Base-by-base conservation (phyloP, 2,888 invertebrate genomes). In the Scelioninae gen. 2 region DNA sequence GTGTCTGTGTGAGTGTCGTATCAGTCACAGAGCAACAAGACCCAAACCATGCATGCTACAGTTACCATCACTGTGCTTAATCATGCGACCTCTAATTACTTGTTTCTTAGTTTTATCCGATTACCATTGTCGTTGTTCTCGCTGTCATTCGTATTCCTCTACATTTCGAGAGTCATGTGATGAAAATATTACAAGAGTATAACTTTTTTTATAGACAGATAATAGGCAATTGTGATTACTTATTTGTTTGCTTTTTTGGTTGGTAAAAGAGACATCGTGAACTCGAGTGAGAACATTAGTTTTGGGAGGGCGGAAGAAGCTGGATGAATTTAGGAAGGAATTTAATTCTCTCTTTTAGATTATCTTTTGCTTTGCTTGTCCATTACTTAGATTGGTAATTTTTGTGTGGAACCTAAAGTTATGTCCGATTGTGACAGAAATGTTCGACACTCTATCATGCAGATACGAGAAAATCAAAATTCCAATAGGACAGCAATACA, bases 91-190 rank as follows among this genome's bases (percentile, higher is more conserved):
- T 77, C 78, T 77, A 78, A 78, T 77, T 68, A 79, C 78, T 76
- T 79, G 77, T 77, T 78, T 75, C 75, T 77, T 75, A 79, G 28
- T 73, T 75, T 72, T 79, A 78, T 78, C 79, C 79, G 79, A 79
- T 81, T 80, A 81, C 81, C 81, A 79, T 81, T 80, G 76, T 80
- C 81, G 80, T 79, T 80, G 80, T 76, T 80, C 81, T 81, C 81
- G 80, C 77, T 80, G 80, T 81, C 81, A 80, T 80, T 80, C 74
- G 78, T 78, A 78, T 78, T 78, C 78, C 78, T 79, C 79, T 79
- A 78, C 77, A 77, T 72, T 73, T 78, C 72, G 77, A 77, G 77
- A 76, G 78, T 75, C 78, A 78, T 78, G 78, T 77, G 75, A 79
- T 77, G 76, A 77, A 78, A 78, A 78, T 73, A 76, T 67, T 71